Base-by-base conservation (phyloP, 2,888 invertebrate genomes). In the Alloscopus bannaensis region DNA sequence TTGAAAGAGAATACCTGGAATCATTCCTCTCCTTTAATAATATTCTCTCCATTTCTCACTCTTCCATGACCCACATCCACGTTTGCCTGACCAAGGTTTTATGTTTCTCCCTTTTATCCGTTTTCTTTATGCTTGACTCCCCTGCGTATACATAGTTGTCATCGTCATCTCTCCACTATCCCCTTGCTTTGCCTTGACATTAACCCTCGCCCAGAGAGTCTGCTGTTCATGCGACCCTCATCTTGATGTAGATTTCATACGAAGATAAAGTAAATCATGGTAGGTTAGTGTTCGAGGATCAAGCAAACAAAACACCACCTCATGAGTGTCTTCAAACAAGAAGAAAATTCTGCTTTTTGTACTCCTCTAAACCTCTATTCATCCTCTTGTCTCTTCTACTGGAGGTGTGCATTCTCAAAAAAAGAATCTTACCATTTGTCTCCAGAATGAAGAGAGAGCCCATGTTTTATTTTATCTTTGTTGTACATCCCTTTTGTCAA, bases 1-100 rank as follows among this genome's bases (percentile, higher is more conserved):
- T 29, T n/a, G 16, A 8, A 11, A 68, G 31, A 22, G 36, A 26
- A 24, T 24, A 20, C 28, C 65, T 50, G 31, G 3, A 55, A 26
- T 18, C 40, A 55, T 57, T 68, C 24, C 57, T 24, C 29, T 4
- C 26, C 16, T n/a, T n/a, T n/a, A n/a, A n/a, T n/a, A n/a, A n/a
- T n/a, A n/a, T n/a, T n/a, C n/a, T n/a, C n/a, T n/a, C n/a, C n/a
- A n/a, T n/a, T 57, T 20, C 16, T 68, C 40, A 40, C 42, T 20
- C 16, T 68, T 26, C 24, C 42, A 20, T 71, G 71, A 62, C 71
- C 71, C 62, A 62, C 60, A 71, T 71, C 47, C 45, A n/a, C 8
- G n/a, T 11, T 18, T 11, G n/a, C 36, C 59, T 70, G 45, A 60
- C 62, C 71, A 59, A 59, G 40, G 50, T 60, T 52, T 68, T 42